phyloP scores from a whole-genome alignment of 2,888 invertebrate genomes.

The Schrankia costaestrigalis region DNA sequence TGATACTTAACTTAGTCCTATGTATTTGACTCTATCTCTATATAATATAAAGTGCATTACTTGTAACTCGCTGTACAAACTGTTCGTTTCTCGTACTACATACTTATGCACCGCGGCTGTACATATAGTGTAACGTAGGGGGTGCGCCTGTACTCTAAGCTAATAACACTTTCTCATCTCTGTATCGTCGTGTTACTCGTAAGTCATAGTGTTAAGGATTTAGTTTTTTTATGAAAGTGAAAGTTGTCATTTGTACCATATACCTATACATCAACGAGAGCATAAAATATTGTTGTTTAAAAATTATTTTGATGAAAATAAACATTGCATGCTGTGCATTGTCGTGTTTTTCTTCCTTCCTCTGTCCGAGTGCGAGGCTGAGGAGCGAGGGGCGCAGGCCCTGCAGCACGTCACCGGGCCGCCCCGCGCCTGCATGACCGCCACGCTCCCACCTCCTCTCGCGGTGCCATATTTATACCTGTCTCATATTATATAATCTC shows the following conservation, averaged over 20 bases:
- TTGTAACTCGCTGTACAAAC: no score
- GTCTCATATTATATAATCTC: no score
- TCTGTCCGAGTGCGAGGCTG: neutral
- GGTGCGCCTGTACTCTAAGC: conserved; percentile 4
- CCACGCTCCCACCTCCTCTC: neutral
- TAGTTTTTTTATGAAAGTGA: conserved; percentile 72
- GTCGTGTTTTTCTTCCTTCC: conserved; percentile 41
- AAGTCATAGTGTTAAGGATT: conserved; percentile 58
- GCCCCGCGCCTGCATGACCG: neutral
- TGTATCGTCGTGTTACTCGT: conserved; percentile 27
- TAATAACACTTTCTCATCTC: conserved; percentile 18
- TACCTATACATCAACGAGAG: conserved; percentile 53
- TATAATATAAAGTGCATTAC: no score
- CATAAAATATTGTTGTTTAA: conserved; percentile 74
- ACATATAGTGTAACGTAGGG: conserved; percentile 16
- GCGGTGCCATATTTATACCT: neutral
- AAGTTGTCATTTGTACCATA: conserved; percentile 78
- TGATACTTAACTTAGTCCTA: no score
- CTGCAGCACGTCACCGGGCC: conserved; percentile 26
- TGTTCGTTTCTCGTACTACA: no score
- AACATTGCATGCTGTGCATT: conserved; percentile 74
- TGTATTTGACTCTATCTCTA: no score
- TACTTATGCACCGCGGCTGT: conserved; percentile 12
- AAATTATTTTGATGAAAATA: conserved; percentile 77
- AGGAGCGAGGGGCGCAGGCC: conserved; percentile 21